phyloP scores from a whole-genome alignment of 2,888 invertebrate genomes.

The Thymelicus acteon region DNA sequence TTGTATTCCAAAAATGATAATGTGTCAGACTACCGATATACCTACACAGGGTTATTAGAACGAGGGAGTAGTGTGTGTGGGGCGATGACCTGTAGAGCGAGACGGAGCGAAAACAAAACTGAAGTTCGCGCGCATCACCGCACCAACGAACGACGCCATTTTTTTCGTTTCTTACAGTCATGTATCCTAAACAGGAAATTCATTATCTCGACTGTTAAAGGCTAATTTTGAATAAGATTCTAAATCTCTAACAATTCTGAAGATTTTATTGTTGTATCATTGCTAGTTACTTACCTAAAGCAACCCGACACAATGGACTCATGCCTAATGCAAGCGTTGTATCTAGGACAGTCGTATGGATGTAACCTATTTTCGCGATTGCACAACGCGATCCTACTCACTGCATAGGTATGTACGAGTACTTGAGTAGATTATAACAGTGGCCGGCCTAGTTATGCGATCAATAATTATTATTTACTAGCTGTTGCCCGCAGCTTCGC shows the following conservation, averaged over 20 bases:
- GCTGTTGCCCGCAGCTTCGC: too few relatives aligned
- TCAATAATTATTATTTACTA: constrained; percentile 58
- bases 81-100: constrained; percentile 80
- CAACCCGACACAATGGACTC: constrained; percentile 55
- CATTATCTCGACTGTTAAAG: constrained; percentile 21
- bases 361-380: constrained; percentile 70
- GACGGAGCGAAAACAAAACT: constrained; percentile 81
- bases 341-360: constrained; percentile 64
- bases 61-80: constrained; percentile 70
- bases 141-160: constrained; percentile 36
- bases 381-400: constrained; percentile 62
- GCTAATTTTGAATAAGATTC: background rate
- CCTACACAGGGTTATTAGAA: constrained; percentile 73
- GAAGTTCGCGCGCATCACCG: constrained; percentile 72
- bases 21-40: constrained; percentile 61
- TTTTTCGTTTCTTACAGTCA: constrained; percentile 29
- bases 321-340: constrained; percentile 53
- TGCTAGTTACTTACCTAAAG: constrained; percentile 21
- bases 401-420: constrained; percentile 42
- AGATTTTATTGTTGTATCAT: background rate
- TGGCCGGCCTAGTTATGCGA: constrained; percentile 58
- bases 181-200: constrained; percentile 35
- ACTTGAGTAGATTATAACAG: constrained; percentile 57
- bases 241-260: background rate
- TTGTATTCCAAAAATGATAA: constrained; percentile 55